These are phyloP conservation scores for Crotophaga sulcirostris DNA, from an alignment of 2,113 vertebrate genomes.

Conservation along the genomic window DNA sequence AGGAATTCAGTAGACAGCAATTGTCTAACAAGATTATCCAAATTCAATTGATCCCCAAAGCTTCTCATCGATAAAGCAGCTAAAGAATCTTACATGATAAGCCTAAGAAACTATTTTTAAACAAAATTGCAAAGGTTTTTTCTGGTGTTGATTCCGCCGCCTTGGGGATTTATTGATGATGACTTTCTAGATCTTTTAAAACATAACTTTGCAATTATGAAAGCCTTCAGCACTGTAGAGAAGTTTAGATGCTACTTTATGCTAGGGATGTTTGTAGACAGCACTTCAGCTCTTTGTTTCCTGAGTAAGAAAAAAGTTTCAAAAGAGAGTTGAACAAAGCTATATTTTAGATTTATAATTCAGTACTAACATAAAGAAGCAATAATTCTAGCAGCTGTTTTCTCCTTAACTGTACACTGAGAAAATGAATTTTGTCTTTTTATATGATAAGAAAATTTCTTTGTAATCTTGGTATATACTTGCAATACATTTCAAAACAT, in stretches of 20 bases:
- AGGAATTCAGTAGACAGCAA: not conserved
- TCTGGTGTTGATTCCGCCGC: not conserved
- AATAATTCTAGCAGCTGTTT: not conserved
- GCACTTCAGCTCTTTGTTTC: not conserved
- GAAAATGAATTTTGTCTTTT: not conserved
- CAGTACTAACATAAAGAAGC: not conserved
- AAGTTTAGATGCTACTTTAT: not conserved
- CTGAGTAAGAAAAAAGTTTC: not conserved
- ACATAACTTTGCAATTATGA: not conserved
- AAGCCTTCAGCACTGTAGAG: not conserved
- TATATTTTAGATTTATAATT: not conserved
- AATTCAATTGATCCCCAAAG: not conserved
- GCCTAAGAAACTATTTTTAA: not conserved
- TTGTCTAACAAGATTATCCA: constrained; percentile 5
- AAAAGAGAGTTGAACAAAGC: not conserved
- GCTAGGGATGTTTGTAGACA: not conserved
- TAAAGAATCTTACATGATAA: not conserved
- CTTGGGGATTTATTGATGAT: not conserved
- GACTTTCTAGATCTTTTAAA: not conserved
- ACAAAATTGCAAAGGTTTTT: not conserved
- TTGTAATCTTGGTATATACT: not conserved
- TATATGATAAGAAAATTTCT: not conserved
- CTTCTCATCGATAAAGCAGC: not conserved
- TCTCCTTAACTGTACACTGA: not conserved
- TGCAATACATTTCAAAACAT: not conserved